phyloP scores from a whole-genome alignment of 2,113 vertebrate genomes.

The Pedetes capensis region DNA sequence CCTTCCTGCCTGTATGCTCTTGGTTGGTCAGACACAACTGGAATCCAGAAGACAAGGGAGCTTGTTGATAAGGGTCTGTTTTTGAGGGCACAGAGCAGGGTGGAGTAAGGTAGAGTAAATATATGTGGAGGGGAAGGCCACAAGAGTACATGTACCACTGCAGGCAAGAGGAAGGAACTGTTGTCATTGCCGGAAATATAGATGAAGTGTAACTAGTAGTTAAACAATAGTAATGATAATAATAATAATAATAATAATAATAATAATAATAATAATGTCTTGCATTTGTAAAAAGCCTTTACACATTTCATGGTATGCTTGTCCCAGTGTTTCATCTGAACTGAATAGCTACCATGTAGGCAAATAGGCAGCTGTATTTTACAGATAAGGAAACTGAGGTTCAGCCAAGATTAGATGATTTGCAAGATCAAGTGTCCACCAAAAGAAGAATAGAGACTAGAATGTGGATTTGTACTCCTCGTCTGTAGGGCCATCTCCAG shows the following conservation, averaged over 20 bases:
- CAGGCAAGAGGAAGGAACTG: neutral
- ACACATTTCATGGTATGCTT: neutral
- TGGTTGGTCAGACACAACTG: neutral
- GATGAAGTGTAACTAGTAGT: neutral
- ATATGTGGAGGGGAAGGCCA: neutral
- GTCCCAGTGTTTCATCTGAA: neutral
- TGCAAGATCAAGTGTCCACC: slow-evolving; percentile 3
- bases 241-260: neutral
- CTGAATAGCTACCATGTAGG: neutral
- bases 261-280: neutral
- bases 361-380: neutral
- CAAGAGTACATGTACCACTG: neutral
- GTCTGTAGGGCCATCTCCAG: neutral
- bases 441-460: neutral
- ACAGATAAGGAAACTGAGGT: neutral
- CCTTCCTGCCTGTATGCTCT: neutral
- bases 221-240: neutral
- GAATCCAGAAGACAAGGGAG: slow-evolving; percentile 13
- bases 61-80: neutral
- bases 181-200: neutral
- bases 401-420: neutral
- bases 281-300: slow-evolving; percentile 35
- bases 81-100: neutral
- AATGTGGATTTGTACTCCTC: neutral
- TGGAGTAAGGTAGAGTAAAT: neutral